A percentile compares a stretch with the other conserved stretches of the same genome.
These are phyloP conservation scores for Paguma larvata DNA, from an alignment of 2,797 vertebrate species.

Conservation along the genomic window DNA sequence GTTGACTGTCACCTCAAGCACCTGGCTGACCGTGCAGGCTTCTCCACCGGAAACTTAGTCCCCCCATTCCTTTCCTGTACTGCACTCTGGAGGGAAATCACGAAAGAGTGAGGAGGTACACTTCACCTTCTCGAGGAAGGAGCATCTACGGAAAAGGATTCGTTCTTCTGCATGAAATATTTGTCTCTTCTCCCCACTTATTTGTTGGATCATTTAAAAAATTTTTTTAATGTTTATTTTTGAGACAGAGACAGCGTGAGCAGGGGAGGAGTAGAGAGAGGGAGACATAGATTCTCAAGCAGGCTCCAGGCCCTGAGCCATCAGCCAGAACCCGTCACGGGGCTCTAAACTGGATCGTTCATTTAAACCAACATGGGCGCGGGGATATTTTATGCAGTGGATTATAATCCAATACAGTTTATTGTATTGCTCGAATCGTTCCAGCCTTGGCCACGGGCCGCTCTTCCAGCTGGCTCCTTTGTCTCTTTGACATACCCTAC, in stretches of 20 bases:
- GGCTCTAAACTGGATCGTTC: neutral
- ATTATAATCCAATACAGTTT: neutral
- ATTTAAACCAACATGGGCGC: neutral
- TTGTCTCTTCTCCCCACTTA: neutral
- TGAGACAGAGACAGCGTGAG: no score
- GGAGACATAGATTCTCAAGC: no score
- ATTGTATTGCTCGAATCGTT: neutral
- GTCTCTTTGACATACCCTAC: neutral
- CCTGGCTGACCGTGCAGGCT: neutral
- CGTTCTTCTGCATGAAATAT: neutral
- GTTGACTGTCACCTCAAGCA: neutral
- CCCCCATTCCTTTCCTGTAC: no score
- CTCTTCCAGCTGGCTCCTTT: neutral
- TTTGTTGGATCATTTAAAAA: neutral
- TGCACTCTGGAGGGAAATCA: neutral
- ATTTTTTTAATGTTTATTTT: no score
- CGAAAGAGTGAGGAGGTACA: neutral
- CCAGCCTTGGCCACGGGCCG: neutral
- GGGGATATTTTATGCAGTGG: neutral
- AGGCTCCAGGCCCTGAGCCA: no score
- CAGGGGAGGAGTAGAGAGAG: no score
- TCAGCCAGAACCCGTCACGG: no score
- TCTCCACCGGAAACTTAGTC: neutral
- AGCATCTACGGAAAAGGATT: neutral
- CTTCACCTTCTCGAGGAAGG: neutral